Conservation (phyloP, 2,113 vertebrate species). For the Bombycilla garrulus region DNA sequence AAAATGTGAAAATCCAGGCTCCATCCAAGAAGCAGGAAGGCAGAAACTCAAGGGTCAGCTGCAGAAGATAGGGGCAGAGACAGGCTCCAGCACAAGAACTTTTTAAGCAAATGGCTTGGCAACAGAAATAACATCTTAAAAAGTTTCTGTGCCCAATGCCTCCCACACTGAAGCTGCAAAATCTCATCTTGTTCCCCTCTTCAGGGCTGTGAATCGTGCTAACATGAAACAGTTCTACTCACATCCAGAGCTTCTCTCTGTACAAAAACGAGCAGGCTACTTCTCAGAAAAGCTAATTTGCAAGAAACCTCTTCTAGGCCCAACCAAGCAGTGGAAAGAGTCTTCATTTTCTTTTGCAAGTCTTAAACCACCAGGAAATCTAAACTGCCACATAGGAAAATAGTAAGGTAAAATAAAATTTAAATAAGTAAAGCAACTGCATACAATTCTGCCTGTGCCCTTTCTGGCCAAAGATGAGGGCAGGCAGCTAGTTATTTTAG, state of each 20-base stretch:
- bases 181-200: background rate
- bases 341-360: background rate
- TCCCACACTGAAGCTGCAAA: background rate
- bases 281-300: background rate
- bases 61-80: background rate
- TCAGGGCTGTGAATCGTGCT: background rate
- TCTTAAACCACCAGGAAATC: background rate
- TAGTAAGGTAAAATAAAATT: background rate
- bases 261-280: background rate
- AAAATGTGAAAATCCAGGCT: background rate
- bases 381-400: background rate
- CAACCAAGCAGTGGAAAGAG: background rate
- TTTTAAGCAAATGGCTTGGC: background rate
- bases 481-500: background rate
- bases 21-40: background rate
- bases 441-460: background rate
- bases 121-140: background rate
- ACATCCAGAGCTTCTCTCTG: background rate
- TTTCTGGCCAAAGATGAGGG: background rate
- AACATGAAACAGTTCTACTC: background rate
- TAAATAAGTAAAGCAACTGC: background rate
- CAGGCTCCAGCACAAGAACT: background rate
- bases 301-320: background rate
- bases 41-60: background rate
- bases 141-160: background rate